These are phyloP conservation scores for Spicauda simplicius DNA, from an alignment of 2,888 invertebrate species.

Conservation along the genomic window DNA sequence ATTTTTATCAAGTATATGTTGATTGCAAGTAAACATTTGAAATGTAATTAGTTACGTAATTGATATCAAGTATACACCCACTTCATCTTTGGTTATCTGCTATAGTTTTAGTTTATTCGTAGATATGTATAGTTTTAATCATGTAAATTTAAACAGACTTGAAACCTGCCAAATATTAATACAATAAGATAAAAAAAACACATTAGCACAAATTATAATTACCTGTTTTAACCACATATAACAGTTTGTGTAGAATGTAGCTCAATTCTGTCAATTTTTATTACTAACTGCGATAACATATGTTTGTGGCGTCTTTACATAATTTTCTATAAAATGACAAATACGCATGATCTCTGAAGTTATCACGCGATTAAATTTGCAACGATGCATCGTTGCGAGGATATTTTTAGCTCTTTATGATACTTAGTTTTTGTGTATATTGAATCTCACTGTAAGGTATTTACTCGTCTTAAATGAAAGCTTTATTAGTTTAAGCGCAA, in stretches of 20 bases:
- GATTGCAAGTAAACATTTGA: neutral
- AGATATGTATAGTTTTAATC: constrained; percentile 19
- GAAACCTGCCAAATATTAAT: constrained; percentile 73
- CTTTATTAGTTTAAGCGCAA: constrained; percentile 74
- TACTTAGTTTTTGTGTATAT: constrained; percentile 8
- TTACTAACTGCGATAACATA: constrained; percentile 1
- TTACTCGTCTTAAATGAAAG: constrained; percentile 68
- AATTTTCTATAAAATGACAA: constrained; percentile 7
- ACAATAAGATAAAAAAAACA: constrained; percentile 55
- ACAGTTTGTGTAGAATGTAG: constrained; percentile 22
- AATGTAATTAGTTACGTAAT: neutral
- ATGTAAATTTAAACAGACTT: constrained; percentile 53
- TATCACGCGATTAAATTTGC: constrained; percentile 8
- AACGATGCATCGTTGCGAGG: neutral
- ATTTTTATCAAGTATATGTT: neutral
- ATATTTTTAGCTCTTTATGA: neutral
- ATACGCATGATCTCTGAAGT: constrained; percentile 20
- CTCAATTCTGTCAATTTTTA: constrained; percentile 31
- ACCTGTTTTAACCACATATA: constrained; percentile 14
- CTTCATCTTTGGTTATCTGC: constrained; percentile 17
- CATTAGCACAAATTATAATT: constrained; percentile 47
- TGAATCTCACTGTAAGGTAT: constrained; percentile 65
- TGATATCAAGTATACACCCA: constrained; percentile 17
- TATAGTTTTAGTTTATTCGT: constrained; percentile 19
- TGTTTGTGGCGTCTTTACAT: neutral